Base-by-base conservation (phyloP, 1,140 invertebrate genomes). In the Medauroidea extradentata region DNA sequence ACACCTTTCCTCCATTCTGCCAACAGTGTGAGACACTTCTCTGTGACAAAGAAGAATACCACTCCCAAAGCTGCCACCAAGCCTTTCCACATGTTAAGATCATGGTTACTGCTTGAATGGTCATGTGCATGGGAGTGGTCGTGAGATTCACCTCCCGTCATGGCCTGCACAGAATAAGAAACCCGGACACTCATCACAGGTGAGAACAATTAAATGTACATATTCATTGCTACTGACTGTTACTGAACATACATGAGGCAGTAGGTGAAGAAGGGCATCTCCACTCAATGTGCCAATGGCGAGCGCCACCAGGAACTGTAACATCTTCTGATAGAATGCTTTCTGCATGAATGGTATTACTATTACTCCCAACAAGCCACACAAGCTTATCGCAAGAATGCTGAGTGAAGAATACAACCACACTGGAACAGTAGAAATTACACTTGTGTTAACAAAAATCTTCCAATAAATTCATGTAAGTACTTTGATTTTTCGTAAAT, bases 271-370 rank as follows among this genome's bases (percentile, higher is more conserved):
- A 24, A 97, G 76, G 1, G 94, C 94, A 80, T 96, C 94, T 4
- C 93, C 93, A 41, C 90, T 88, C 49, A 98, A 78, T 3, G 93
- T 93, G 13, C 93, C 94, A 29, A 97, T 88, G 27, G 94, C 94
- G 54, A 97, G 76, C 0, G 93, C 92, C 3, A 97, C 91, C 55
- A 96, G 77, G 74, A 94, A 95, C 73, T 96, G 93, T 56, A 96
- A 78, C 38, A 96, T 75, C 63, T 93, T 88, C 66, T 95, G 88
- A 71, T 96, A 96, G 75, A 93, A 93, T 53, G 84, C 83, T 68
- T 90, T 91, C 70, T 92, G 85, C 87, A 95, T 94, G 11, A 93
- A 83, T 1, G 93, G 93, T 69, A 96, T 92, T 2, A 96, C 87
- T 23, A 85, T 85, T 19, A 94, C 85, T 11, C 88, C 91, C 9